A percentile compares a stretch with the other conserved stretches of the same genome.
Conservation (phyloP, 2,113 vertebrate species). For the Rhodinocichla rosea region DNA sequence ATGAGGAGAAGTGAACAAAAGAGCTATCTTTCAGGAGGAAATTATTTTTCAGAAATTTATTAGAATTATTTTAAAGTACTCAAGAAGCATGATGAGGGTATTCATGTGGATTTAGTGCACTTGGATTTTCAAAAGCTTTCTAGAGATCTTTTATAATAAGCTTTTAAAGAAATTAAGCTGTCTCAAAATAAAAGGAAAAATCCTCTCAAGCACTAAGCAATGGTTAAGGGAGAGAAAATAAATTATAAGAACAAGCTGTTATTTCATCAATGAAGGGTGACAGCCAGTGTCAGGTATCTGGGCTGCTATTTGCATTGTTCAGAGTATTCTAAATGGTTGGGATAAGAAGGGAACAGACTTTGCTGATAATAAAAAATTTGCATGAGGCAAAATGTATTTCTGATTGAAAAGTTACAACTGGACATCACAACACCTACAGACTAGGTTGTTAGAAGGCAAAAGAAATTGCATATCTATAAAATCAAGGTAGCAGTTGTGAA, state of each 20-base stretch:
- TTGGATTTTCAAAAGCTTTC: constrained; percentile 39
- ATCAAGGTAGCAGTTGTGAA: background rate
- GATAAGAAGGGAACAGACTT: background rate
- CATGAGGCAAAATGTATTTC: background rate
- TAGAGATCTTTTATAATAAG: background rate
- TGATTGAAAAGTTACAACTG: background rate
- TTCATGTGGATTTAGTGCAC: background rate
- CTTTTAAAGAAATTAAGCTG: constrained; percentile 41
- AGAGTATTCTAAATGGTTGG: background rate
- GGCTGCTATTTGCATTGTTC: background rate
- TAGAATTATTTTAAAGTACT: constrained; percentile 7
- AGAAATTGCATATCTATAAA: background rate
- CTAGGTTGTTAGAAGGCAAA: background rate
- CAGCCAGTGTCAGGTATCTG: background rate
- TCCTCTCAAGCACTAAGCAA: background rate
- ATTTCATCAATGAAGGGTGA: background rate
- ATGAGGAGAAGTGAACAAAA: background rate
- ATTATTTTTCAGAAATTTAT: background rate
- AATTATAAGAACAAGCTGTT: background rate
- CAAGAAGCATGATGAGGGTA: background rate
- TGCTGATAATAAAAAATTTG: background rate
- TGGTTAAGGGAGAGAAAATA: background rate
- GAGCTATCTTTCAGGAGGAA: background rate
- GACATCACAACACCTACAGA: background rate
- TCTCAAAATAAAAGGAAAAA: constrained; percentile 30